Base-by-base conservation (phyloP, 2,888 invertebrate species). In the Hecatera dysodea region DNA sequence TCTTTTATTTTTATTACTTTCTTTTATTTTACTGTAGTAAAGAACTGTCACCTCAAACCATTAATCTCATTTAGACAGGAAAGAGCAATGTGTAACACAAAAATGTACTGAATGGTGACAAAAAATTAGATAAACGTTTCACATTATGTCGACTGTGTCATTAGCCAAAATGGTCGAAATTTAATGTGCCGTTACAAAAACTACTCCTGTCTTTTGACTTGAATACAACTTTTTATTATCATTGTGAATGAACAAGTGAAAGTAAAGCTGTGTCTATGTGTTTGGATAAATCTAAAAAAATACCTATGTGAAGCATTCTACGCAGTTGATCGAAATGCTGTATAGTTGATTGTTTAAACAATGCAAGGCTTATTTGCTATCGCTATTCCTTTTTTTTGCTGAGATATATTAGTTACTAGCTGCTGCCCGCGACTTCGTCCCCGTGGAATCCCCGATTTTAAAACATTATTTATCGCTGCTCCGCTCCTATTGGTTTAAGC, bases 151-250 rank as follows among this genome's bases (percentile, higher is more conserved):
- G 78, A 76, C 75, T 69, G 62, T 81, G 86, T 86, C 88, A 88
- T 90, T 87, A 88, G 74, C 67, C 69, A 82, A 80, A 87, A 87
- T 78, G 82, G 60, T 80, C 78, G 84, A 86, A 85, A 88, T 87
- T 85, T 75, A 62, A 78, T 80, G 79, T 88, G 72, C 90, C 88
- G 90, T 90, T 90, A 90, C 70, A 79, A 83, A 85, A 88, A 86
- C 81, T 85, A 85, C 86, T 81, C 76, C 81, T 79, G 82, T 72
- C 78, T 81, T 80, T 81, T 76, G 59, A 72, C 70, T 75, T 71
- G 63, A 74, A 76, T 72, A 74, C 57, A 64, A 68, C 67, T 81
- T 76, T 81, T 67, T 75, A 81, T 67, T 73, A 72, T 82, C 62
- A 62, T 78, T 76, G 64, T 81, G 65, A 59, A 68, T 67, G 63